Base-by-base conservation (phyloP, 2,888 invertebrate species). In the Yponomeuta evonymella region DNA sequence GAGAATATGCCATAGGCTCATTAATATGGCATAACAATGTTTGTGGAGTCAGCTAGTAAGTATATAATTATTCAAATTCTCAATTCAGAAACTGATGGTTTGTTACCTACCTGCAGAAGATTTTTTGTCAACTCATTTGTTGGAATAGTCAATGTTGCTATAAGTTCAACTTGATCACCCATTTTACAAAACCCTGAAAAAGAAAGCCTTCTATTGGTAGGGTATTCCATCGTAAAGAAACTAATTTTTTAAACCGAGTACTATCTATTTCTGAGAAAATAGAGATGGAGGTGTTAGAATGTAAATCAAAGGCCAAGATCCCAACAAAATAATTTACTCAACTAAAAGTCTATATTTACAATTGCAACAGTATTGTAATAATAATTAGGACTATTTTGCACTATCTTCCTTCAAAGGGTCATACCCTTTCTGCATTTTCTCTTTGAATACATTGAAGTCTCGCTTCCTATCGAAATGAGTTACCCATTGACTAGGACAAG, bases 381-480 rank as follows among this genome's bases (percentile, higher is more conserved):
- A 77, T 43, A 43, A 43, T 43, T 43, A 43, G 43, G 69, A 72
- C 76, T 78, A 76, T 86, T 79, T 91, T 79, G 48, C 48, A 70
- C 12, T 48, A 74, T 81, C 79, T 75, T 93, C 90, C 84, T 93
- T 93, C 75, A 96, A 89, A 67, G 97, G 97, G 85, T 97, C 97
- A 90, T 95, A 97, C 79, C 96, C 95, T 81, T 95, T 94, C 81
- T 97, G 96, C 86, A 98, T 95, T 93, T 95, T 96, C 79, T 96
- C 95, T 91, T 98, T 97, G 87, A 96, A 98, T 81, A 96, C 94
- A 80, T 97, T 93, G 87, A 97, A 98, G 78, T 96, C 96, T 80
- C 97, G 93, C 88, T 97, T 97, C 78, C 97, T 94, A 90, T 98
- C 98, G 86, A 98, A 98, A 90, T 98, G 98, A 83, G 96, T 96